Evolutionary conservation across 2,797 vertebrate species (phyloP).

Genomic region (Premnoplex brunnescens): DNA sequence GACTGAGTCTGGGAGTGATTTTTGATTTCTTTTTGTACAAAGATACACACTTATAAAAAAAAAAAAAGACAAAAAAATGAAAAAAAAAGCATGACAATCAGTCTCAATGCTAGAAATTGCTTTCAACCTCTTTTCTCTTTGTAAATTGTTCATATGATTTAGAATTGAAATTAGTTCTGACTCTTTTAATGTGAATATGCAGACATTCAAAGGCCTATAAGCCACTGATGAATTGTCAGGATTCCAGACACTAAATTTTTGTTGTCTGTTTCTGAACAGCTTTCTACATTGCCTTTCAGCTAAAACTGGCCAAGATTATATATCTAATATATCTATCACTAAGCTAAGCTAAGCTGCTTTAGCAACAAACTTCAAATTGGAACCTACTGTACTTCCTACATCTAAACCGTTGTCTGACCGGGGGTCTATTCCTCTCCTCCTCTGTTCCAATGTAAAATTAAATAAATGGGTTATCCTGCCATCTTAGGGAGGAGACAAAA

Average conservation of each 20-base stretch:
- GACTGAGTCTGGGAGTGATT: background rate
- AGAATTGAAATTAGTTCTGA: slow-evolving; percentile 21
- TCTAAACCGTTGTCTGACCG: background rate
- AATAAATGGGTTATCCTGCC: background rate
- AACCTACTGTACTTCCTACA: background rate
- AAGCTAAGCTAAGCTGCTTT: background rate
- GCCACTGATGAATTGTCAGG: background rate
- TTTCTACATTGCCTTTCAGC: background rate
- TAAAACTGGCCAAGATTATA: background rate
- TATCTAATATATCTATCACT: background rate
- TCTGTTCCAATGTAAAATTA: background rate
- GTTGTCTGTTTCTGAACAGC: background rate
- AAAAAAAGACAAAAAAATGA: background rate
- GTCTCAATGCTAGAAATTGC: background rate
- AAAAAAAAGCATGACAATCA: background rate
- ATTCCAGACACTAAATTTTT: background rate
- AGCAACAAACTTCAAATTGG: background rate
- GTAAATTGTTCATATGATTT: slow-evolving; percentile 1
- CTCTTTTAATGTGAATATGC: background rate
- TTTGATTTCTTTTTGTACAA: background rate
- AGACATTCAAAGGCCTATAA: background rate
- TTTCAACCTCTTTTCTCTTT: background rate
- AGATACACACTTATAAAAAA: background rate
- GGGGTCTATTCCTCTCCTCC: background rate
- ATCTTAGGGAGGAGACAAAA: background rate